Base-by-base conservation (phyloP, 2,888 invertebrate genomes). In the Eilema depressum region DNA sequence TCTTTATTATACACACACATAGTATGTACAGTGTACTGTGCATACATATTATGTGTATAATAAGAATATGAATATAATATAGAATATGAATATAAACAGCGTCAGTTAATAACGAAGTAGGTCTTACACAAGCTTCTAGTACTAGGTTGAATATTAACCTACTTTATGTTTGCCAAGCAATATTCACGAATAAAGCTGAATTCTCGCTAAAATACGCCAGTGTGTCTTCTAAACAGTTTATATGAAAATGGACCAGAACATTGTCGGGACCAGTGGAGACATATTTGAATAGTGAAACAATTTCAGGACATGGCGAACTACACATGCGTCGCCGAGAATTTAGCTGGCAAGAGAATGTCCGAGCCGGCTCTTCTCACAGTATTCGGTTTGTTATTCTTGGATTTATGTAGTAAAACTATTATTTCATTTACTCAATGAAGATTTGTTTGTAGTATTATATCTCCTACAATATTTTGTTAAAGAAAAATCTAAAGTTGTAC, bases 261-360 rank as follows among this genome's bases (percentile, higher is more conserved):
- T 41, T 68, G 73, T 63, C 70, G 69, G 70, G 69, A 78, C 76
- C 26, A 64, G 73, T 63, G 68, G 69, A 71, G 69, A 78, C 75
- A 78, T 77, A 80, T 78, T 77, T 76, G 73, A 77, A 81, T 80
- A 80, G 78, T 69, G 67, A 77, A 77, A 76, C 77, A 76, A 83
- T 83, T 85, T 86, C 96, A 97, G 93, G 98, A 99, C 94, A 98
- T 98, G 94, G 99, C 98, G 80, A 99, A 99, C 96, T 99, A 99
- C 93, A 98, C 98, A 68, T 99, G 99, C 91, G 98, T 98, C 61
- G 99, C 99, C 8, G 98, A 98, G 93, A 99, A 99, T 93, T 97
- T 98, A 82, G 98, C 98, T 20, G 98, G 98, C 33, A 97, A 97
- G 87, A 96, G 99, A 77, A 96, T 97, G 87, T 98, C 98, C 80